Percentiles rank a stretch among this genome's conserved stretches.
Evolutionary conservation across 1,140 invertebrate genomes (phyloP).

Genomic region (Cydia splendana): DNA sequence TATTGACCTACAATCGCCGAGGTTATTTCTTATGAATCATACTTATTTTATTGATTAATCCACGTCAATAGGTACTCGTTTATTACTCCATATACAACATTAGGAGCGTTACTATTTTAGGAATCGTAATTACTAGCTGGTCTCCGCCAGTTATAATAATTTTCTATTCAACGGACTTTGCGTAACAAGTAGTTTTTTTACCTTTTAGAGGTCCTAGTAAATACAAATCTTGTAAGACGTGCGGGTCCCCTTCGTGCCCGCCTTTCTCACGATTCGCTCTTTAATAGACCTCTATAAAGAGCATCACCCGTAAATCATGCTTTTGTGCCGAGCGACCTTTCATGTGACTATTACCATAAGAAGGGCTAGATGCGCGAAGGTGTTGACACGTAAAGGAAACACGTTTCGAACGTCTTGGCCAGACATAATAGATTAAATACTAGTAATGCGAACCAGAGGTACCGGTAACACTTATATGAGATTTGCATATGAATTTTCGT

Average conservation of each 20-base stretch:
- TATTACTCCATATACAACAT: not conserved
- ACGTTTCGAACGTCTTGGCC: constrained; percentile 51
- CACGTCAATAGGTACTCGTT: not conserved
- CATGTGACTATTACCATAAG: constrained; percentile 68
- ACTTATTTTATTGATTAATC: constrained; percentile 3
- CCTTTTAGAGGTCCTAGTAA: constrained; percentile 33
- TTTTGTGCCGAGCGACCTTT: constrained; percentile 67
- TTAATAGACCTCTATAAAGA: constrained; percentile 71
- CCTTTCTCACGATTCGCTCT: constrained; percentile 72
- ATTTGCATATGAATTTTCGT: constrained; percentile 34
- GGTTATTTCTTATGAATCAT: not conserved
- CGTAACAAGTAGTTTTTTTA: not conserved
- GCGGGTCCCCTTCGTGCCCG: constrained; percentile 54
- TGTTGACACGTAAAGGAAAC: constrained; percentile 73
- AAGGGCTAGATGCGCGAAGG: constrained; percentile 75
- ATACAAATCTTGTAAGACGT: constrained; percentile 54
- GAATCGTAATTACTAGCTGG: not conserved
- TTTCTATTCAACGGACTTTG: constrained; percentile 14
- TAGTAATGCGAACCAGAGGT: constrained; percentile 40
- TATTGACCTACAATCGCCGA: not conserved
- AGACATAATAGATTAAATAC: constrained; percentile 25
- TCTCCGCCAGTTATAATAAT: not conserved
- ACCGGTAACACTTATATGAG: constrained; percentile 37
- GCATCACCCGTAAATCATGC: constrained; percentile 74
- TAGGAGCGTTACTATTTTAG: not conserved